These are phyloP conservation scores for Botia kubotai DNA, from an alignment of 2,797 vertebrate genomes.

Conservation along the genomic window DNA sequence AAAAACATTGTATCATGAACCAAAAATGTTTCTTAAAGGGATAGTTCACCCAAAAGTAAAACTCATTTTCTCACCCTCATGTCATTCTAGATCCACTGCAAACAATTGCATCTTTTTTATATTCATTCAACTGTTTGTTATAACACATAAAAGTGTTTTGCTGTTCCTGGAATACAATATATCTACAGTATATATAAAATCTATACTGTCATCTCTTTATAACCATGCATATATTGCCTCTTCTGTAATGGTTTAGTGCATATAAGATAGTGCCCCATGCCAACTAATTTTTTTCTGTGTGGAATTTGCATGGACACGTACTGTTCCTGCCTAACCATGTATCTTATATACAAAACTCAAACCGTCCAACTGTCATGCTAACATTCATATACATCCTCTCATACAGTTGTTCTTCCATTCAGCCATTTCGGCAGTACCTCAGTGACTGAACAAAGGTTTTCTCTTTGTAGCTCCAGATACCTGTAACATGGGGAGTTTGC, in stretches of 20 bases:
- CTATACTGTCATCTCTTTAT: constrained; percentile 11
- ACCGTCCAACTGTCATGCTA: constrained; percentile 10
- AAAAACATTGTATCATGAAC: constrained; percentile 9
- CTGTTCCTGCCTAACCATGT: not conserved
- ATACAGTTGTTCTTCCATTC: too few relatives aligned
- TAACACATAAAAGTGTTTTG: not conserved
- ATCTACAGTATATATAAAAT: not conserved
- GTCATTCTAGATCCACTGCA: not conserved
- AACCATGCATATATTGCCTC: not conserved
- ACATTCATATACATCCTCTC: not conserved
- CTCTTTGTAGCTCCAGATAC: constrained; percentile 83
- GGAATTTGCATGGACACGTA: not conserved
- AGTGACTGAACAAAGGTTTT: constrained; percentile 35
- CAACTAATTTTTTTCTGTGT: not conserved
- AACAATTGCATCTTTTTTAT: constrained; percentile 18
- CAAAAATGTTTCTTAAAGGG: not conserved
- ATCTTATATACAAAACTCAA: not conserved
- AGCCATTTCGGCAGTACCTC: constrained; percentile 9
- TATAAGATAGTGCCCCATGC: not conserved
- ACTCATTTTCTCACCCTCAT: not conserved
- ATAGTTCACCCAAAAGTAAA: not conserved
- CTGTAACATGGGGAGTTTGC: constrained; percentile 88
- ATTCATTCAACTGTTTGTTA: not conserved
- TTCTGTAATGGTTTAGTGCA: not conserved
- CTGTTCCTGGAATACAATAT: not conserved